A percentile compares a stretch with the other conserved stretches of the same genome.
Conservation (phyloP, 2,888 invertebrate species). For the Ceratothoa steindachneri region DNA sequence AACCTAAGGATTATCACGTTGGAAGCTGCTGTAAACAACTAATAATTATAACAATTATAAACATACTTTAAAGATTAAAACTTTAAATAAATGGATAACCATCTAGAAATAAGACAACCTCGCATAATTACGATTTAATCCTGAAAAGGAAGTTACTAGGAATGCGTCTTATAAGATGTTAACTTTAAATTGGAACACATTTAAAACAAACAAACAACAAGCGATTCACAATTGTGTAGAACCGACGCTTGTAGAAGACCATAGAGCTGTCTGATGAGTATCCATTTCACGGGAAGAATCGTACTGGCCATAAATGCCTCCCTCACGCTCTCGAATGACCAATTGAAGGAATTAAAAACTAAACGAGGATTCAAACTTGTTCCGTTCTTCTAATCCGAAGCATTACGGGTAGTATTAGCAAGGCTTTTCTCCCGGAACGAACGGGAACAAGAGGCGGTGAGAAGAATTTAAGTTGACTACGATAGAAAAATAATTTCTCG, state of each 20-base stretch:
- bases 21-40: no score
- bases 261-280: background rate
- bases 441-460: background rate
- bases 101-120: background rate
- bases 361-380: constrained; percentile 5
- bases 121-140: background rate
- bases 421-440: background rate
- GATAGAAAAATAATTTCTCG: constrained; percentile 5
- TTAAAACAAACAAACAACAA: background rate
- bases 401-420: background rate
- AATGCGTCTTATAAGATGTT: background rate
- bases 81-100: background rate
- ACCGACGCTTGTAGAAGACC: no score
- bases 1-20: no score
- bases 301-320: background rate
- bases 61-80: background rate
- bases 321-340: background rate
- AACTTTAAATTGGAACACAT: background rate
- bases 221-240: no score
- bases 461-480: background rate
- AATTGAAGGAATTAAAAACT: constrained; percentile 6
- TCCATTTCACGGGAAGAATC: background rate
- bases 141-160: background rate
- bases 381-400: background rate
- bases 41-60: no score